These are phyloP conservation scores for Limnodromus scolopaceus DNA, from an alignment of 2,797 vertebrate species.

Conservation along the genomic window DNA sequence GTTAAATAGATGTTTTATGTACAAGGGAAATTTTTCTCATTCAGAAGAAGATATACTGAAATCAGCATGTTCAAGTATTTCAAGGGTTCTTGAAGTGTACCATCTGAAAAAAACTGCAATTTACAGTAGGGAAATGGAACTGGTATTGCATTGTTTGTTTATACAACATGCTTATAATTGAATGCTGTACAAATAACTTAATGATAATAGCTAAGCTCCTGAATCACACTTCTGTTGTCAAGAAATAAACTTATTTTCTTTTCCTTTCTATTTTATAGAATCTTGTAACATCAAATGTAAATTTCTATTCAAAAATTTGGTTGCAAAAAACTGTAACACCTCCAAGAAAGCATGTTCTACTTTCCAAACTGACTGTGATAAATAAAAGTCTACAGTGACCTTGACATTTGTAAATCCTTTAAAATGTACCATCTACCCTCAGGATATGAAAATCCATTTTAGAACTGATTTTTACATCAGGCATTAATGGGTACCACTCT, in stretches of 20 bases:
- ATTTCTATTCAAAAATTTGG: background rate
- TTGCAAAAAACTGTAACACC: background rate
- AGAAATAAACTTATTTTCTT: background rate
- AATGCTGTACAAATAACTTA: background rate
- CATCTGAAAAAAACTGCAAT: background rate
- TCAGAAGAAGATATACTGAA: background rate
- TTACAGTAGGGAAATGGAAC: background rate
- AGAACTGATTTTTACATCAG: background rate
- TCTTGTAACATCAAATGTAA: background rate
- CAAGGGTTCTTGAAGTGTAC: background rate
- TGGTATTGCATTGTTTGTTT: background rate
- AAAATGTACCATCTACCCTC: background rate
- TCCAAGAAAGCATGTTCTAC: background rate
- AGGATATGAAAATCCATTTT: background rate
- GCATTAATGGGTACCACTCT: background rate
- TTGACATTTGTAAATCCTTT: conserved; percentile 1
- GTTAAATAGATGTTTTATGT: background rate
- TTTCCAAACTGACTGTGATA: background rate
- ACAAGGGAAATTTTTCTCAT: background rate
- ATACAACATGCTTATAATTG: background rate
- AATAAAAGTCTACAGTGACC: conserved; percentile 2
- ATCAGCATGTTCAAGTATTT: background rate
- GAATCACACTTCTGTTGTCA: background rate
- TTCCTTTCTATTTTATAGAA: background rate
- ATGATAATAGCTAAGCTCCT: background rate